Conservation (phyloP, 2,797 vertebrate genomes). For the Setipinna tenuifilis region DNA sequence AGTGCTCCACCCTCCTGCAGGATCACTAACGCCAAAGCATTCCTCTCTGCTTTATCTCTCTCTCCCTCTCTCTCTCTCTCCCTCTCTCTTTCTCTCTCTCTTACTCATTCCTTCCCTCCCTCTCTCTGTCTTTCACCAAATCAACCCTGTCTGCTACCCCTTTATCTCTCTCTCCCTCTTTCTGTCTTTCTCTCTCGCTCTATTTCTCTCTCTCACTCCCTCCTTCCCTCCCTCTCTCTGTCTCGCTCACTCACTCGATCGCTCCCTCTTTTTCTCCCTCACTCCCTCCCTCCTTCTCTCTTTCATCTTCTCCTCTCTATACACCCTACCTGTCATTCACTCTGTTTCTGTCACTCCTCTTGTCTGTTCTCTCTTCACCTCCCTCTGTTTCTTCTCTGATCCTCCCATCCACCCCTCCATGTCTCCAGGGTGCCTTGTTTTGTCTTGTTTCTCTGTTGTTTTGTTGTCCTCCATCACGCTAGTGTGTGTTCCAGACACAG, state of each 20-base stretch:
- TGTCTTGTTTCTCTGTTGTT: neutral
- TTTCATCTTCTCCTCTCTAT: no score
- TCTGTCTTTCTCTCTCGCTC: slow-evolving; percentile 6
- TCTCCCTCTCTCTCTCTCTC: no score
- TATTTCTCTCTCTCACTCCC: no score
- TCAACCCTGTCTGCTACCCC: no score
- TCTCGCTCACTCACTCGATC: no score
- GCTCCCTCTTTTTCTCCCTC: neutral
- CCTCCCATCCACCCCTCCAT: neutral
- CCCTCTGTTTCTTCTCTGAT: neutral
- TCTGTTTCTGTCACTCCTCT: no score
- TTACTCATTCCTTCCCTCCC: no score
- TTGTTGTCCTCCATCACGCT: neutral
- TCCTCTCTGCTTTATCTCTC: no score
- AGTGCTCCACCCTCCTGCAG: slow-evolving; percentile 19
- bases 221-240: no score
- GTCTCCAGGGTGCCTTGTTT: neutral
- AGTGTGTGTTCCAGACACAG: neutral
- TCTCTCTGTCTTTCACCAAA: no score
- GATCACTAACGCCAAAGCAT: slow-evolving; percentile 26
- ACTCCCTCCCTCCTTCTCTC: neutral
- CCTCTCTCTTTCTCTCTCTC: no score
- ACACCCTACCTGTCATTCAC: no score
- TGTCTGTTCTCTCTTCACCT: neutral
- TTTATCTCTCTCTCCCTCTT: neutral